Evolutionary conservation across 2,888 invertebrate genomes (phyloP), one percentile per base, ranked within the genome.

Genomic region (Microctonus aethiopoides): DNA sequence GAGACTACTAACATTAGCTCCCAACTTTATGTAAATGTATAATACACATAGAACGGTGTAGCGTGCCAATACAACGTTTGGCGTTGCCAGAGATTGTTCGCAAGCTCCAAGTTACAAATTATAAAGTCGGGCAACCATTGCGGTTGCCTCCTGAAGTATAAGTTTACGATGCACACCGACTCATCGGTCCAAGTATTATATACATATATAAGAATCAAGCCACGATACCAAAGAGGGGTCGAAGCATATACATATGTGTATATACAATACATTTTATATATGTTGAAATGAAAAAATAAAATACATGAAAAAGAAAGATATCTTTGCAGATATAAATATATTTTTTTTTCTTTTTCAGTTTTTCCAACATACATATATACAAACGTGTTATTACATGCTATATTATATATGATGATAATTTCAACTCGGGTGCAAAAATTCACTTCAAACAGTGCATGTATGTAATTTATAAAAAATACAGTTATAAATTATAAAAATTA

Each of bases 71-170:
- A 62, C 69, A 68, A 72, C 74, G 59, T 78, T 78, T 72, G 64
- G 68, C 77, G 16, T 46, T 46, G 16, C 46, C 46, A 46, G 16
- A 46, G 46, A 46, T 16, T 60, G 52, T 67, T 64, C 70, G 67
- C 72, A 65, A 68, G 72, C 67, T 74, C 75, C 75, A 71, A 75
- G 78, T 74, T 76, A 75, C 77, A 79, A 81, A 81, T 81, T 79
- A 78, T 77, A 75, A 79, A 75, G 74, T 79, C 77, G 74, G 70
- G 63, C 68, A 39, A 66, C 72, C 16, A 46, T 46, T 46, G 46
- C 46, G 46, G 46, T 46, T 46, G 46, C 46, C 46, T 46, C 16
- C 73, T 75, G 72, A 72, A 78, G 46, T 72, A 74, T 79, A n/a
- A n/a, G n/a, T n/a, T 80, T 79, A 77, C 66, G 76, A 68, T 64